Base-by-base conservation (phyloP, 2,888 invertebrate species). In the Mystacides longicornis region DNA sequence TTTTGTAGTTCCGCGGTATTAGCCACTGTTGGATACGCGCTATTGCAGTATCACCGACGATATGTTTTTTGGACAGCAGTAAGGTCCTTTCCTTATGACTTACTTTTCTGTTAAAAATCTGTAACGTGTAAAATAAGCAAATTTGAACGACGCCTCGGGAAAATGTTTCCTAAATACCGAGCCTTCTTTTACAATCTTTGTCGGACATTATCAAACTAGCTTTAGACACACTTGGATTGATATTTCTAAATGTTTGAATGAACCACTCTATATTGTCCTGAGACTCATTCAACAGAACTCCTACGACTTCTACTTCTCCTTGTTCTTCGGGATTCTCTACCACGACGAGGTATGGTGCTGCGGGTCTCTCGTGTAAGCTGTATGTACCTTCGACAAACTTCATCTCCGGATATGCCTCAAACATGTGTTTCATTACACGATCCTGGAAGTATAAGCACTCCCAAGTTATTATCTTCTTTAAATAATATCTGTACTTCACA, bases 401-500 rank as follows among this genome's bases (percentile, higher is more conserved):
- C 43, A 43, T 43, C 18, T 43, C 16, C 14, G 43, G 43, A 43
- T 16, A 43, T 11, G 43, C 14, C 43, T 43, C 43, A 11, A 43
- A 43, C 16, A 43, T 16, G 14, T 5, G 18, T 43, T 43, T 11
- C 43, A 43, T 43, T 43, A 14, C 18, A 18, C 18, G 14, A 16
- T 43, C 43, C 43, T 43, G 43, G 18, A 43, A 43, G 18, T 43
- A 43, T n/a, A 43, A 43, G 18, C 43, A 43, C 18, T 43, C 43
- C 16, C 7, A 43, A 43, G 7, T 43, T 14, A 14, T 16, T 43
- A 5, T 18, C 16, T 43, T 43, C 43, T 14, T 5, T 18, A 43
- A 43, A 14, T 14, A 7, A 7, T 43, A 16, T 27, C 5, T 5
- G 27, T 43, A 43, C 43, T 43, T 43, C 43, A 43, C 43, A 43